Conservation (phyloP, 2,797 vertebrate genomes). For the Gobionotothen gibberifrons region DNA sequence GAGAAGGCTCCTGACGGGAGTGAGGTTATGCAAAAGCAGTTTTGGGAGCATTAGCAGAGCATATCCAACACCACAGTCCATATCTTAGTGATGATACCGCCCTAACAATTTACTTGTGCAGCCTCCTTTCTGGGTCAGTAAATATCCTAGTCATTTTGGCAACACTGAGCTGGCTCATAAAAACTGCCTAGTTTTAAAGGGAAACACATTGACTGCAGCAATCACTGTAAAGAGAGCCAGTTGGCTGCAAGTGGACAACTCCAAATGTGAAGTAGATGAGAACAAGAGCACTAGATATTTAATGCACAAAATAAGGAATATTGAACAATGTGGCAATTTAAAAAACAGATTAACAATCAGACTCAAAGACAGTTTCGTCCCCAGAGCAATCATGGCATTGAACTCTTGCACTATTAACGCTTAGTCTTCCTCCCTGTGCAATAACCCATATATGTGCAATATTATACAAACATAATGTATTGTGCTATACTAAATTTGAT, state of each 20-base stretch:
- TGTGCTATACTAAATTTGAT: too few relatives aligned
- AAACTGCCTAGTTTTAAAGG: neutral
- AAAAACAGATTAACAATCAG: too few relatives aligned
- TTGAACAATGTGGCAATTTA: neutral
- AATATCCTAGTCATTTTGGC: conserved; percentile 11
- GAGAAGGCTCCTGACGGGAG: neutral
- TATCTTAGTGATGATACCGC: neutral
- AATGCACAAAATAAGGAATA: neutral
- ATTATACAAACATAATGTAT: too few relatives aligned
- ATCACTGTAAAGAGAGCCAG: neutral
- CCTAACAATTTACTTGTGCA: neutral
- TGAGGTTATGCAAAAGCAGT: neutral
- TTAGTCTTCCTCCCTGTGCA: too few relatives aligned
- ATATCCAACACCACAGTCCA: neutral
- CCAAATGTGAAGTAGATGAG: neutral
- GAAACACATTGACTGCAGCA: neutral
- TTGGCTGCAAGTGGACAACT: neutral
- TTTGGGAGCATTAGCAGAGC: neutral
- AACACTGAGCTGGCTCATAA: neutral
- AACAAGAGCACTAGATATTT: neutral
- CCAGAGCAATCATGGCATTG: too few relatives aligned
- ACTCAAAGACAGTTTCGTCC: too few relatives aligned
- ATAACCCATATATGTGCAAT: too few relatives aligned
- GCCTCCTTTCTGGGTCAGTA: conserved; percentile 4
- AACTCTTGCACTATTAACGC: too few relatives aligned